Percentiles rank a stretch among this genome's conserved stretches.
These are phyloP conservation scores for Ornithoptera priamus DNA, from an alignment of 2,888 invertebrate species.

Conservation along the genomic window DNA sequence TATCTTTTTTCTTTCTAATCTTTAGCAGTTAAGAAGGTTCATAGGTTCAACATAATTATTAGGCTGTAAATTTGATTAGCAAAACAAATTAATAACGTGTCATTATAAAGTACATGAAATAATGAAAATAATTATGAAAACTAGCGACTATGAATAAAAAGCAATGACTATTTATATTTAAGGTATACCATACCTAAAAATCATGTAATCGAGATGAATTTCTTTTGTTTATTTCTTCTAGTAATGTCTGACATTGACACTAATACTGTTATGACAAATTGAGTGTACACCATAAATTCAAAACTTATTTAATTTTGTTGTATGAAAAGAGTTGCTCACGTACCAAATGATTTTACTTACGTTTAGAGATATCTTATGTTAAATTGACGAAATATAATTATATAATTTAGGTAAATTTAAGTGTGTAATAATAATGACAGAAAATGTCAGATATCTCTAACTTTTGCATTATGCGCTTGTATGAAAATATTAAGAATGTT, in stretches of 20 bases:
- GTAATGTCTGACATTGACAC: slow-evolving; percentile 7
- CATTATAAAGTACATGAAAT: too few relatives aligned
- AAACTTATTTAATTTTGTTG: slow-evolving; percentile 16
- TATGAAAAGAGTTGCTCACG: not conserved
- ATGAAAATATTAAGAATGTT: too few relatives aligned
- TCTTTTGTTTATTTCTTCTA: slow-evolving; percentile 1
- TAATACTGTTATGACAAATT: slow-evolving; percentile 21
- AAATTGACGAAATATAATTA: not conserved
- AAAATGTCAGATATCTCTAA: not conserved
- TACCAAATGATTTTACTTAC: slow-evolving; percentile 2
- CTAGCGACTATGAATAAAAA: not conserved
- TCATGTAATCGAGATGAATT: not conserved
- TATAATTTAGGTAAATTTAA: slow-evolving; percentile 17
- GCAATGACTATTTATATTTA: not conserved
- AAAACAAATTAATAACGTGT: too few relatives aligned
- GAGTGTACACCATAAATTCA: slow-evolving; percentile 19
- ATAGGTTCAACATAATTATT: too few relatives aligned
- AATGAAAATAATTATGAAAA: too few relatives aligned
- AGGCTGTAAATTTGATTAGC: too few relatives aligned
- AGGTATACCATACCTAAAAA: not conserved
- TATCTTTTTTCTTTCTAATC: too few relatives aligned
- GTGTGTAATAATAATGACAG: not conserved
- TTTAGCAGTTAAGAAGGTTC: too few relatives aligned
- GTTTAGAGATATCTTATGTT: not conserved
- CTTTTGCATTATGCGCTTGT: too few relatives aligned